These are phyloP conservation scores for Temnothorax longispinosus DNA, from an alignment of 1,140 invertebrate species.

Conservation along the genomic window DNA sequence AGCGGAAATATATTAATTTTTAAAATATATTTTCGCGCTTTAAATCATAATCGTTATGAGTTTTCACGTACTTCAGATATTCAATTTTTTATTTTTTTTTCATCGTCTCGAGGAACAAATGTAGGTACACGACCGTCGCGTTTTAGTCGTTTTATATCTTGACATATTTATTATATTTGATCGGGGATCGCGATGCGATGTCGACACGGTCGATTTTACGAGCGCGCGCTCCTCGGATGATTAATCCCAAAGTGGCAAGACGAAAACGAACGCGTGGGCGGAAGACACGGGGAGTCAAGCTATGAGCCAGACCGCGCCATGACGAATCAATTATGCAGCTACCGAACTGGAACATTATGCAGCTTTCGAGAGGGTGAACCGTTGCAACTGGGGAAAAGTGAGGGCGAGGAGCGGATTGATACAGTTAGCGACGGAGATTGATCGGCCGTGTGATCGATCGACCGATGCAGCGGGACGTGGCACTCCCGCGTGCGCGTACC, in stretches of 20 bases:
- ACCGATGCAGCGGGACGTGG: constrained; percentile 8
- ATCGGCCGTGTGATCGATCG: constrained; percentile 59
- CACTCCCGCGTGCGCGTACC: not conserved
- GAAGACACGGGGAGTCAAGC: constrained; percentile 12
- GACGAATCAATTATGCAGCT: constrained; percentile 65
- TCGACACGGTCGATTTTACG: constrained; percentile 54
- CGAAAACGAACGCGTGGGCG: constrained; percentile 28
- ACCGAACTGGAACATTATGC: constrained; percentile 56
- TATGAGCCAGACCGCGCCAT: constrained; percentile 27
- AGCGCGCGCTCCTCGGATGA: constrained; percentile 8
- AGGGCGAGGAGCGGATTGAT: constrained; percentile 44
- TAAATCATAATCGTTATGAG: not conserved
- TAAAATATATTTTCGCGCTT: constrained; percentile 10
- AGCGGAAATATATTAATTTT: not conserved
- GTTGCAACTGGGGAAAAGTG: constrained; percentile 50
- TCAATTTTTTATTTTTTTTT: not conserved
- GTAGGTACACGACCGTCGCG: not conserved
- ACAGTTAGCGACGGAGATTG: constrained; percentile 52
- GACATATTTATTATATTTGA: constrained; percentile 25
- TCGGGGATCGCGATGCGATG: not conserved
- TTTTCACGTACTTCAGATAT: not conserved
- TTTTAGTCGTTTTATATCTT: not conserved
- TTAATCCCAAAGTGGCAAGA: constrained; percentile 61
- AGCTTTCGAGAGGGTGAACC: constrained; percentile 20
- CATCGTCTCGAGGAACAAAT: not conserved